Percentiles rank a stretch among this genome's conserved stretches.
Conservation (phyloP, 2,113 vertebrate genomes). For the Menura novaehollandiae region DNA sequence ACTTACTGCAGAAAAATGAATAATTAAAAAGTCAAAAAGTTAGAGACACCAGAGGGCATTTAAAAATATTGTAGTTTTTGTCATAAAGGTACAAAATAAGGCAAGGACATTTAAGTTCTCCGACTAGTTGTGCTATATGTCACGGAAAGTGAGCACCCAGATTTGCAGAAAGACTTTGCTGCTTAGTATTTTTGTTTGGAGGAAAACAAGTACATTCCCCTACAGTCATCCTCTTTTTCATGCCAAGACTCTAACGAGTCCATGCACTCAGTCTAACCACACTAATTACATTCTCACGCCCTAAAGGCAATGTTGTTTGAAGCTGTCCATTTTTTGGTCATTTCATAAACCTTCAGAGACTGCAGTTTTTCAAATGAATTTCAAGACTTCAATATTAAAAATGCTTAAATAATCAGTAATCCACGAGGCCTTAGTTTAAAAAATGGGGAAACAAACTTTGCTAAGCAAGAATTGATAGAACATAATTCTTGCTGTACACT, state of each 20-base stretch:
- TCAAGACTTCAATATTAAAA: conserved; percentile 28
- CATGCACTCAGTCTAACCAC: neutral
- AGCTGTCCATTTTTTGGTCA: neutral
- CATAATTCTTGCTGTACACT: neutral
- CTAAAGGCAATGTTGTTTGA: neutral
- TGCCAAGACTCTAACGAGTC: neutral
- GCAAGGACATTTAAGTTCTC: neutral
- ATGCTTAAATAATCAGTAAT: conserved; percentile 8
- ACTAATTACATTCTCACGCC: conserved; percentile 28
- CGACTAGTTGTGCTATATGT: neutral
- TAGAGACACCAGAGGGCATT: neutral
- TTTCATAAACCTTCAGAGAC: conserved; percentile 44
- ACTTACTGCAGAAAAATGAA: neutral
- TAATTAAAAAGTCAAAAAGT: neutral
- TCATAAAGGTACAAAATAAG: neutral
- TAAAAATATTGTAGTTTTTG: neutral
- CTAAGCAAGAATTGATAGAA: neutral
- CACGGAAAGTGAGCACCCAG: neutral
- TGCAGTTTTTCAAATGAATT: conserved; percentile 15
- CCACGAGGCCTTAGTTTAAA: neutral
- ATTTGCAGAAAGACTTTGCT: neutral
- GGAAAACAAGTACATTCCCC: neutral
- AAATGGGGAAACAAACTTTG: conserved; percentile 18
- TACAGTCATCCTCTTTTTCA: neutral
- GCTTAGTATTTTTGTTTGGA: neutral